These are phyloP conservation scores for Alauda arvensis DNA, from an alignment of 2,797 vertebrate genomes.

Conservation along the genomic window DNA sequence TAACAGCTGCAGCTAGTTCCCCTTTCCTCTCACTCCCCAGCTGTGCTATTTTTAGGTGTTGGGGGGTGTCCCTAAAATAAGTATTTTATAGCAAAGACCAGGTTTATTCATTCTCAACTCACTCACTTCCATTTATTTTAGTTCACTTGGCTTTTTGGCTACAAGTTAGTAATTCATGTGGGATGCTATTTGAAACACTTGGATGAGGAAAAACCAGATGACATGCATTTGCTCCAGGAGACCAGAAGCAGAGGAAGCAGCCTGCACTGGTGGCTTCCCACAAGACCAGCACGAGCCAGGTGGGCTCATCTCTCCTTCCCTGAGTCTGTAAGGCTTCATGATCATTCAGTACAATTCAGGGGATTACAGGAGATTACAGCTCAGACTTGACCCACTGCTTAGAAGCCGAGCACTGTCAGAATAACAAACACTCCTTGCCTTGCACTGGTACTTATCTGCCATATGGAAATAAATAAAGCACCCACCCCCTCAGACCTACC, in stretches of 20 bases:
- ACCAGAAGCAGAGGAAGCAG: background rate
- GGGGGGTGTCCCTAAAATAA: background rate
- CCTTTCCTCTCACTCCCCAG: background rate
- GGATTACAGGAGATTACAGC: background rate
- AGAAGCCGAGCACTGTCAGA: background rate
- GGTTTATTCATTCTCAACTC: background rate
- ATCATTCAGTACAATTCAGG: background rate
- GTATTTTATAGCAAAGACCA: background rate
- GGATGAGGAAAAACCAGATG: background rate
- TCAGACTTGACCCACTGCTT: background rate
- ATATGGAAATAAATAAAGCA: background rate
- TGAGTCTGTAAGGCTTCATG: background rate
- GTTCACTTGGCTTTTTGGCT: background rate
- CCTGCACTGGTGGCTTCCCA: background rate
- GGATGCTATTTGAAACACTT: background rate
- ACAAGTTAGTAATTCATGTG: background rate
- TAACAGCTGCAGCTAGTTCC: background rate
- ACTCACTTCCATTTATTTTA: background rate
- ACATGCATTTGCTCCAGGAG: fast-evolving
- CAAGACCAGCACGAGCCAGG: background rate
- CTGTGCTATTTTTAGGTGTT: background rate
- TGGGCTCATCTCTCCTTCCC: background rate
- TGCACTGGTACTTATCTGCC: background rate
- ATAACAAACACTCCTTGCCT: fast-evolving
- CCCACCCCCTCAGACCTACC: background rate